Conservation (phyloP, 2,113 vertebrate species). For the Scytalopus superciliaris region DNA sequence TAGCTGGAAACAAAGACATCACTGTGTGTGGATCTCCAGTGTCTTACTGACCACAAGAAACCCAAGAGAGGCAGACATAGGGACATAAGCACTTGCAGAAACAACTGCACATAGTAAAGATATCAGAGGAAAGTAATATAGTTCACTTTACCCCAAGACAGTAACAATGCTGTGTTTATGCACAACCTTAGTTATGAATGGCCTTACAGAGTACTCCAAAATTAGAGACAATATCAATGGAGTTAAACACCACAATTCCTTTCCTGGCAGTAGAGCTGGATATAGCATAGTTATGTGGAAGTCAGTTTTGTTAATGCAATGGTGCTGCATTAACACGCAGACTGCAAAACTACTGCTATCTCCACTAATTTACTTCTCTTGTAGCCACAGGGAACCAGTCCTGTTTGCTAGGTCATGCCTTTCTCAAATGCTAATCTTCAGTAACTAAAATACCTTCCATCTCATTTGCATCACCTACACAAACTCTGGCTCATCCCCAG, state of each 20-base stretch:
- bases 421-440: neutral
- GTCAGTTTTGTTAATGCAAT: neutral
- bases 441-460: neutral
- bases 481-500: neutral
- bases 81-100: neutral
- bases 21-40: neutral
- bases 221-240: neutral
- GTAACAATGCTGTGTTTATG: neutral
- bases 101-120: neutral
- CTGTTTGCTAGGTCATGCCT: neutral
- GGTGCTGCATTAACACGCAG: neutral
- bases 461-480: neutral
- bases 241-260: neutral
- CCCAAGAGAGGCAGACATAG: neutral
- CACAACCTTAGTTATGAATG: neutral
- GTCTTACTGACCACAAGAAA: neutral
- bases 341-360: neutral
- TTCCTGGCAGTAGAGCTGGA: neutral
- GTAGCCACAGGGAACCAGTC: neutral
- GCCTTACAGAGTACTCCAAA: neutral
- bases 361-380: neutral
- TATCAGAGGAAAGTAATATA: neutral
- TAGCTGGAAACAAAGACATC: neutral
- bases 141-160: neutral
- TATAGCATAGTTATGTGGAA: neutral